Base-by-base conservation (phyloP, 2,797 vertebrate species). In the Protosalanx chinensis region DNA sequence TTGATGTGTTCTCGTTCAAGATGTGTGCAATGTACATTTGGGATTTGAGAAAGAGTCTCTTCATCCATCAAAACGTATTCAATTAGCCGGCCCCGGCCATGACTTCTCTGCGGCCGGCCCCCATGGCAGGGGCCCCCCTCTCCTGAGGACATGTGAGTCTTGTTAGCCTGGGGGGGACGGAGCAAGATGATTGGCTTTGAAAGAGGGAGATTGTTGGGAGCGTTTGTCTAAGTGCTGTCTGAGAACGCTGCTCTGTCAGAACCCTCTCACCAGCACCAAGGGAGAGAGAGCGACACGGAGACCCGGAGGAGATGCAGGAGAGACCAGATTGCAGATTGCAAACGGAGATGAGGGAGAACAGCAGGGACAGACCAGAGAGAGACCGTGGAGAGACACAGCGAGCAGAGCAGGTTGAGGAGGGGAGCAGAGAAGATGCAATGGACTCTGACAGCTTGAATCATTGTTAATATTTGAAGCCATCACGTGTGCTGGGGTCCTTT, bases 71-170 rank as follows among this genome's bases (percentile, higher is more conserved):
- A 64, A 81, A 70, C 71, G 8, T 70, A 78, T 57, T 72, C 64
- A 85, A 83, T 87, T 72, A 65, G 59, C 74, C 30, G 71, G 77
- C 1, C 29, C 7, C 12, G 12, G 79, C 61, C 79, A 81, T 85
- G 83, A 76, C 77, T 79, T 76, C 0, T 37, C 60, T 79, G 67
- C 75, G 60, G 57, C 72, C 53, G 70, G 67, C 72, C 70, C 76
- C 77, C 70, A 78, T 75, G 71, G 73, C 72, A 59, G 20, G 29
- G 32, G 65, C 74, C 27, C 74, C 27, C 67, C 70, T 68, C 75
- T 87, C 79, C 78, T 75, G 71, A 63, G 72, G 88, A 75, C 92
- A 92, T 91, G 90, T 92, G 91, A 92, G 85, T 90, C 86, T 72
- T 79, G 85, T 93, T 92, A 92, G 82, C 83, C 77, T 12, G 37